phyloP scores from a whole-genome alignment of 2,888 invertebrate species.

The Xestia xanthographa region DNA sequence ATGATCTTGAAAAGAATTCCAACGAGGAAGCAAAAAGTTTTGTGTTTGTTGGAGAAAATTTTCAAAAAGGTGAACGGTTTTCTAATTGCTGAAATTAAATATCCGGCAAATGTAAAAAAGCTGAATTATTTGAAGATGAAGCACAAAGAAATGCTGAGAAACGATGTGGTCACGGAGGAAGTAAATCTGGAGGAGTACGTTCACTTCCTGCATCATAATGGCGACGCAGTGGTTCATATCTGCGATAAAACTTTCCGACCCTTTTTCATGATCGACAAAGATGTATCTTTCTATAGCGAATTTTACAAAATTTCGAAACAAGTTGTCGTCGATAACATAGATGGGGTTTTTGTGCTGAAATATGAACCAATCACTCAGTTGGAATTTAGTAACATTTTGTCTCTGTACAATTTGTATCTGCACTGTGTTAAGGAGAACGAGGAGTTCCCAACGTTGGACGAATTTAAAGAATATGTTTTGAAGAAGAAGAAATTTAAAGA shows the following conservation, averaged over 20 bases:
- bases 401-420: slow-evolving; percentile 27
- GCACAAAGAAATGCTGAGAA: slow-evolving; percentile 28
- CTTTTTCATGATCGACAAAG: slow-evolving; percentile 27
- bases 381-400: slow-evolving; percentile 32
- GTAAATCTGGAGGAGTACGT: slow-evolving; percentile 42
- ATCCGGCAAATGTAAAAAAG: slow-evolving; percentile 64
- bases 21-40: slow-evolving; percentile 21
- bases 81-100: slow-evolving; percentile 68
- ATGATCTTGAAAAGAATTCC: slow-evolving; percentile 23
- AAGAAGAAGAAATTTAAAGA: slow-evolving; percentile 22
- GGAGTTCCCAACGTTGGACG: slow-evolving; percentile 25
- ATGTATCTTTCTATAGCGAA: slow-evolving; percentile 21
- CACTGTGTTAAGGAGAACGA: slow-evolving; percentile 12
- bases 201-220: slow-evolving; percentile 15
- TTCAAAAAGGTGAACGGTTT: slow-evolving; percentile 71
- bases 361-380: slow-evolving; percentile 28
- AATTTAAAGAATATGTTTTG: slow-evolving; percentile 31
- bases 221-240: not conserved
- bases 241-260: slow-evolving; percentile 30
- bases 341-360: not conserved
- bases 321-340: slow-evolving; percentile 14
- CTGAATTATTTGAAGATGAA: slow-evolving; percentile 68
- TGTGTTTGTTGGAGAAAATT: slow-evolving; percentile 60
- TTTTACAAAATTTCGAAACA: slow-evolving; percentile 5
- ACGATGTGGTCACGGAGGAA: slow-evolving; percentile 12